Percentiles rank a stretch among this genome's conserved stretches.
Conservation (phyloP, 2,113 vertebrate species). For the Brachyhypopomus occidentalis region DNA sequence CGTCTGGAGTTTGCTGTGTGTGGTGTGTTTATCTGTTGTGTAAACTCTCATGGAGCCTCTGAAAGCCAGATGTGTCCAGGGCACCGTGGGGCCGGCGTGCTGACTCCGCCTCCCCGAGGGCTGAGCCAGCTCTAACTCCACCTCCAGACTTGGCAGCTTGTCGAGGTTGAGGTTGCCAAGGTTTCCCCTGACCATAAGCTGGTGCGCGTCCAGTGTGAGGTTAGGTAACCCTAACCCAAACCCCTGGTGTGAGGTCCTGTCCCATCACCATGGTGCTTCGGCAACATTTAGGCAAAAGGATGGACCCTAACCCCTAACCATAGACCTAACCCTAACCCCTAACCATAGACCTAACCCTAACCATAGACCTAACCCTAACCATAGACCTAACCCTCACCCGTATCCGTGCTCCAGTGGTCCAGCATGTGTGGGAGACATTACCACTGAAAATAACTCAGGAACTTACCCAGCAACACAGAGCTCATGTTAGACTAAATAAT, state of each 20-base stretch:
- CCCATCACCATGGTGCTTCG: neutral
- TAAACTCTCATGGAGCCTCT: slow-evolving; percentile 53
- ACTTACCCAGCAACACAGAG: slow-evolving; percentile 42
- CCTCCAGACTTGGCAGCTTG: neutral
- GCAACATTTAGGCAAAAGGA: neutral
- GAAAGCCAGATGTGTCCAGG: slow-evolving; percentile 54
- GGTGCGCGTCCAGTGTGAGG: too few species aligned
- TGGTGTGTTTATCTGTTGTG: slow-evolving; percentile 49
- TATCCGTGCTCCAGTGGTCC: too few species aligned
- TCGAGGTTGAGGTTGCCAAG: too few species aligned
- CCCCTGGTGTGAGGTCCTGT: too few species aligned
- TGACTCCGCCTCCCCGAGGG: too few species aligned
- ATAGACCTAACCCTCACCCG: too few species aligned
- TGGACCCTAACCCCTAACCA: neutral
- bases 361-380: too few species aligned
- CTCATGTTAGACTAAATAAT: slow-evolving; percentile 38
- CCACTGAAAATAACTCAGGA: slow-evolving; percentile 17
- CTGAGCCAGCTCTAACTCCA: neutral
- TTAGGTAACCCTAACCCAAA: too few species aligned
- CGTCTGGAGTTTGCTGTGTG: slow-evolving; percentile 18
- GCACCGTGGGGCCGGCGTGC: neutral
- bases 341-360: too few species aligned
- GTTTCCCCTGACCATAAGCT: too few species aligned
- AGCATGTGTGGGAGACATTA: too few species aligned
- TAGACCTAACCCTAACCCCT: too few species aligned